Evolutionary conservation across 2,888 invertebrate genomes (phyloP), one percentile per base, ranked within the genome.

Genomic region (Mylabris sibirica): DNA sequence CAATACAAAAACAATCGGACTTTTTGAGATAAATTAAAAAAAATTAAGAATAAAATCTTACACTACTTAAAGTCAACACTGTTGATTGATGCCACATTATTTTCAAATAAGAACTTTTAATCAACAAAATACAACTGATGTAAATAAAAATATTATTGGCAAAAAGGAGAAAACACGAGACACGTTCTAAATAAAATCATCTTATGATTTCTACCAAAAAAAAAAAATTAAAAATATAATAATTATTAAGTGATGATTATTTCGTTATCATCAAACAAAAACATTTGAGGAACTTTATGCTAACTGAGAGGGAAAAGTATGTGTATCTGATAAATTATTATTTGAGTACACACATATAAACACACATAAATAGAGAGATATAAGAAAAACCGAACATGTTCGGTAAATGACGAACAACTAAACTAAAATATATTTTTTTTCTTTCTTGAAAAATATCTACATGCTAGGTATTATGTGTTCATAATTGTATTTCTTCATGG

Each of bases 311-410:
- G 67, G 72, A 73, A 74, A 75, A 74, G 72, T 69, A 70, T 67
- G 66, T 68, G 69, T 73, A 76, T 74, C 76, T 74, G 77, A 77
- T 77, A 76, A 76, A 64, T 74, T 73, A 71, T 30, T 76, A 71
- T 74, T 75, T 75, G 73, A 72, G 66, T 67, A 66, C 65, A 67
- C 59, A 70, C 17, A 61, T 9, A 61, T 38, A 62, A 57, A 44
- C 30, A 30, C 30, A 30, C 30, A 30, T 30, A 30, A 30, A 30
- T 30, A 30, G 30, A 30, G 30, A 30, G 30, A 30, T 30, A 30
- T 30, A 30, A 22, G 61, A 64, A 57, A 66, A 53, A 34, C 60
- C 34, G 26, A 59, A 34, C 60, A 59, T n/a, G 60, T 24, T 26
- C 34, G 34, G 60, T 17, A 34, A 34, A 59, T 59, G 26, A 26